Evolutionary conservation across 1,140 invertebrate species (phyloP), one percentile per base, ranked within the genome.

Genomic region (Telenomus remus): DNA sequence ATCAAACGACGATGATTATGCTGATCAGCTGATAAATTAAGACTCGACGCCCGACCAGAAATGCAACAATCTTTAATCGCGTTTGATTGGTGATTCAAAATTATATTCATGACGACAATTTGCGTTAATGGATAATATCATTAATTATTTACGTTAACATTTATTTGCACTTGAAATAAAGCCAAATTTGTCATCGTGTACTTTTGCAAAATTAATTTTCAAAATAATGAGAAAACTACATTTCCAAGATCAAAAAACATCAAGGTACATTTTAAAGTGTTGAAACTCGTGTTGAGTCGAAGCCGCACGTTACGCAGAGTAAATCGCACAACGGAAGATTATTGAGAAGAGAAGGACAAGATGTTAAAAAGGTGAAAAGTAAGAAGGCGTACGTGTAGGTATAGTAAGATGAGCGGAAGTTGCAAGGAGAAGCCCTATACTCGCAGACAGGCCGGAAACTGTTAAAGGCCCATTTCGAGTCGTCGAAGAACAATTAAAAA

Each of bases 391-490:
- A 65, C 82, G 83, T 39, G 82, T 83, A 82, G 82, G 72, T 71
- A 79, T 85, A 84, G 82, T 82, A 81, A 81, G 83, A 82, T 77
- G 79, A 79, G 75, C 83, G 84, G 85, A 85, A 85, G 83, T 78
- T 66, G 46, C 56, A 72, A 80, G 75, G 73, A 80, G 80, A 82
- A 81, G 79, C 77, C 80, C 59, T 59, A 44, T 39, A 27, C 70
- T 77, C 47, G 64, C 65, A 57, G 68, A 72, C 68, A 59, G 61
- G 75, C 78, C 82, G 82, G 83, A 85, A 84, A 81, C 77, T 77
- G 71, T 70, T 76, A 75, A 76, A 79, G 79, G 79, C 77, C 76
- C 76, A 78, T 76, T 77, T 77, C 78, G 77, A 81, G 71, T 44
- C n/a, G n/a, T n/a, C 43, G n/a, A 12, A 44, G 43, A 11, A 39